Evolutionary conservation across 2,888 invertebrate species (phyloP).

Genomic region (Polia nebulosa): DNA sequence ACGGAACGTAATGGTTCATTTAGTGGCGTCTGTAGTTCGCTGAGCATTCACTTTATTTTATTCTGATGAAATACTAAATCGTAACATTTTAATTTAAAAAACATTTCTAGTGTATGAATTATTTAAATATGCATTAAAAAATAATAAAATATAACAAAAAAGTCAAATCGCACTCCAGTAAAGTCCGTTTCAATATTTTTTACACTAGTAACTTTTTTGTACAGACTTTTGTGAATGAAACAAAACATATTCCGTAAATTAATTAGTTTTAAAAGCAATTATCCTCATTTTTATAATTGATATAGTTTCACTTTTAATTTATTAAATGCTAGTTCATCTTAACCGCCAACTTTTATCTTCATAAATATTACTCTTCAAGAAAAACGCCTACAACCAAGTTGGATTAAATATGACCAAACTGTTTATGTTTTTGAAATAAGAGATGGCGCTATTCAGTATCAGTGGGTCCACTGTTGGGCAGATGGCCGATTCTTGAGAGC

Average conservation of each 20-base stretch:
- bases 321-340: not conserved
- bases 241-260: constrained; percentile 60
- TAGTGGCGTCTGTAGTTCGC: constrained; percentile 82
- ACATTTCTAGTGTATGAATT: not conserved
- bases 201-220: constrained; percentile 75
- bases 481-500: constrained; percentile 7
- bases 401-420: constrained; percentile 13
- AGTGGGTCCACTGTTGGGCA: not conserved
- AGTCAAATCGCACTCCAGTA: not conserved
- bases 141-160: not conserved
- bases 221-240: constrained; percentile 75
- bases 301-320: constrained; percentile 31
- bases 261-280: constrained; percentile 60
- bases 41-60: constrained; percentile 78
- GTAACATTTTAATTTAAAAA: not conserved
- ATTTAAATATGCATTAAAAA: not conserved
- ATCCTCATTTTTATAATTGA: constrained; percentile 35
- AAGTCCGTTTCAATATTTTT: constrained; percentile 39
- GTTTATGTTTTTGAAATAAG: constrained; percentile 61
- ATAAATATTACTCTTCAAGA: constrained; percentile 13
- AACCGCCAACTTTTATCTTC: constrained; percentile 12
- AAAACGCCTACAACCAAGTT: constrained; percentile 37
- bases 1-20: constrained; percentile 77
- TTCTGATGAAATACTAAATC: not conserved
- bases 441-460: constrained; percentile 72